These are phyloP conservation scores for Periplaneta americana DNA, from an alignment of 1,140 invertebrate species.

Conservation along the genomic window DNA sequence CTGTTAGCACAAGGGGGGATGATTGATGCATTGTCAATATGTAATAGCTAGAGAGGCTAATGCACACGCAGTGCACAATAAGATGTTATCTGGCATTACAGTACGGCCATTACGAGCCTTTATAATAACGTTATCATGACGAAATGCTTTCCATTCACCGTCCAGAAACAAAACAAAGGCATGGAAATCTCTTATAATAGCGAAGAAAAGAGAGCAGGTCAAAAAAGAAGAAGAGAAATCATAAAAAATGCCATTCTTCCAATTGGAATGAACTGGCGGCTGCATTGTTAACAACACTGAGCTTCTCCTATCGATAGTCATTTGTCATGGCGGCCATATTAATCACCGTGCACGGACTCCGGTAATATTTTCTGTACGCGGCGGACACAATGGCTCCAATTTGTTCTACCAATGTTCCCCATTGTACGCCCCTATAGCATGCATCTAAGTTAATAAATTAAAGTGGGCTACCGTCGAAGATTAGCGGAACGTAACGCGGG, in stretches of 20 bases:
- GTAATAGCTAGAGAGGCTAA: not conserved
- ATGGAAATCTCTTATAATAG: not conserved
- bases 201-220: not conserved
- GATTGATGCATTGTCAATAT: not conserved
- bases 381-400: slow-evolving; percentile 1
- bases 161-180: not conserved
- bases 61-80: not conserved
- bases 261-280: not conserved
- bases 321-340: not conserved
- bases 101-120: not conserved
- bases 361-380: not conserved
- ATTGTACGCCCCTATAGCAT: not conserved
- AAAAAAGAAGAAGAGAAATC: not conserved
- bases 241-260: not conserved
- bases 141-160: not conserved
- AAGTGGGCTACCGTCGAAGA: slow-evolving; percentile 1
- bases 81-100: not conserved
- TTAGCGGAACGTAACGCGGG: too few relatives aligned
- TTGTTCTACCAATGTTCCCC: slow-evolving; percentile 5
- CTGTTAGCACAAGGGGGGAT: not conserved
- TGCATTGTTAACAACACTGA: not conserved
- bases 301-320: not conserved
- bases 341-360: not conserved
- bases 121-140: slow-evolving; percentile 10
- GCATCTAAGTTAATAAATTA: slow-evolving; percentile 10